Percentiles rank a stretch among this genome's conserved stretches.
These are phyloP conservation scores for Centruroides vittatus DNA, from an alignment of 1,140 invertebrate species.

Conservation along the genomic window DNA sequence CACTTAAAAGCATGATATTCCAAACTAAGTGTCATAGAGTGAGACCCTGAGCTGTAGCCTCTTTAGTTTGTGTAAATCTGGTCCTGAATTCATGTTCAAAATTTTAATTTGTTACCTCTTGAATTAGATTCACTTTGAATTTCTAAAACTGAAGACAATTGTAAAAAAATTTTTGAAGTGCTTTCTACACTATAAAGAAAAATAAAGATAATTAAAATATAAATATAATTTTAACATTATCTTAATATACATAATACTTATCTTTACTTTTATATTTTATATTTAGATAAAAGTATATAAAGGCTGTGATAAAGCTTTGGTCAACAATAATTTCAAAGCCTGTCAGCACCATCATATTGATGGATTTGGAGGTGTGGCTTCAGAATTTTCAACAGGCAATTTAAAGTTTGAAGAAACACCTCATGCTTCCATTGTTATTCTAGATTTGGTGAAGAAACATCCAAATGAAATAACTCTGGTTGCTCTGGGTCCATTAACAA, in stretches of 20 bases:
- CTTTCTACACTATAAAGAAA: not conserved
- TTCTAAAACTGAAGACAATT: too few relatives aligned
- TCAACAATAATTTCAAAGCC: constrained; percentile 1
- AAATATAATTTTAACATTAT: not conserved
- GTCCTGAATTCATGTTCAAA: too few relatives aligned
- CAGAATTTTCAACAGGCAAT: constrained; percentile 9
- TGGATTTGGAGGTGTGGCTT: constrained; percentile 24
- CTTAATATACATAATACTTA: not conserved
- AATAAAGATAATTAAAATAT: not conserved
- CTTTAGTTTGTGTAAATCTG: too few relatives aligned
- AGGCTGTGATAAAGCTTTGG: constrained; percentile 19
- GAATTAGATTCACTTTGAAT: too few relatives aligned
- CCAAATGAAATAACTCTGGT: constrained; percentile 31
- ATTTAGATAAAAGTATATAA: constrained; percentile 22
- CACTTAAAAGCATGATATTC: too few relatives aligned
- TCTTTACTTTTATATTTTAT: not conserved
- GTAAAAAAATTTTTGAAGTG: too few relatives aligned
- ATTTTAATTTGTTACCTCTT: too few relatives aligned
- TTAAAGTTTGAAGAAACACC: not conserved
- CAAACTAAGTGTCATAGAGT: too few relatives aligned
- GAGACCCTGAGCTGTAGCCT: not conserved
- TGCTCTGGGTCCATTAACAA: constrained; percentile 44
- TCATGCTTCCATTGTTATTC: not conserved
- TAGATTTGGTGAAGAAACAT: constrained; percentile 14
- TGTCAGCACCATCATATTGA: constrained; percentile 22